Base-by-base conservation (phyloP, 2,113 vertebrate species). In the Trogon melanurus region DNA sequence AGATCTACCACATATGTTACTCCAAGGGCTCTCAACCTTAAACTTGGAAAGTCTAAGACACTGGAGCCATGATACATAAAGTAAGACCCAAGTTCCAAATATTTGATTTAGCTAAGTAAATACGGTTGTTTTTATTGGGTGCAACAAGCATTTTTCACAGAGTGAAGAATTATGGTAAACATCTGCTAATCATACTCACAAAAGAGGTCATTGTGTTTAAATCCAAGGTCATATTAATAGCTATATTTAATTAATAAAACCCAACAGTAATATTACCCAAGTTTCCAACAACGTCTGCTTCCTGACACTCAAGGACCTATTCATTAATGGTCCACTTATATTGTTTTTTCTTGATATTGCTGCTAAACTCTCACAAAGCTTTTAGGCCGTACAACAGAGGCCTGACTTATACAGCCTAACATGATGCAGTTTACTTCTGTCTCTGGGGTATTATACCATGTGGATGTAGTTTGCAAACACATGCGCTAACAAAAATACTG, bases 81-180 rank as follows among this genome's bases (percentile, higher is more conserved):
- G 96, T 96, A 95, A 96, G 88, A 92, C 94, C 94, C 86, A 83
- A 96, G 96, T 72, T 96, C 96, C 95, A 97, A 97, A 94, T 97
- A 97, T 96, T 96, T 97, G 96, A 98, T 94, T 95, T 91, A 96
- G 93, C 96, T 97, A 97, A 97, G 97, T 94, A 97, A 97, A 98
- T 91, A 91, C 80, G 91, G 91, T 96, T 98, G 97, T 98, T 98
- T 98, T 97, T 96, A 96, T 98, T 98, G 98, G 97, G 97, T 98
- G 93, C 95, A 97, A 98, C 95, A 96, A 95, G 91, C 88, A 82
- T 97, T 98, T 97, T 95, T 97, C 91, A 94, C 85, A 45, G 89
- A 97, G 98, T 97, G 94, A 97, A 98, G 97, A 98, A 98, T 98
- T 98, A 98, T 96, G 96, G 98, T 98, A 98, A 98, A 98, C 98